These are phyloP conservation scores for Chloroceryle inda DNA, from an alignment of 2,797 vertebrate genomes.

Conservation along the genomic window DNA sequence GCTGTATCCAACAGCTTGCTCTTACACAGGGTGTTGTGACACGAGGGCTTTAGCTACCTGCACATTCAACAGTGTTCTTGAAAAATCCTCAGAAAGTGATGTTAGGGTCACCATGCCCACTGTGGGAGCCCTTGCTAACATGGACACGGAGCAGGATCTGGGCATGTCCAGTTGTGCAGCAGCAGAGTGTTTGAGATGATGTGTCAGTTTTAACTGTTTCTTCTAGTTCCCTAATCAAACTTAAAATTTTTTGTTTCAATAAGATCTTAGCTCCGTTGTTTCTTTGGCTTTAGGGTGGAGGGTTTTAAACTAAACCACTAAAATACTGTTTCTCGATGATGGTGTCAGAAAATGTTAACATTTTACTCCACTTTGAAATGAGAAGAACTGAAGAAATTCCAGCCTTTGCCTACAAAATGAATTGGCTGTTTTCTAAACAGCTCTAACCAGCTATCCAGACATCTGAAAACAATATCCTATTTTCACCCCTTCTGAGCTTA, in stretches of 20 bases:
- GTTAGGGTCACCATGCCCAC: accelerated
- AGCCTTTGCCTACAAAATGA: not conserved
- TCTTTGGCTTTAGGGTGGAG: not conserved
- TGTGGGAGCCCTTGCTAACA: not conserved
- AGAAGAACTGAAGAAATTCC: not conserved
- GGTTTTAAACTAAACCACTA: no score
- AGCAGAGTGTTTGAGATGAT: not conserved
- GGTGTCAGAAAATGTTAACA: not conserved
- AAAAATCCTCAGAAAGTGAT: not conserved
- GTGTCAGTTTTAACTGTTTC: not conserved
- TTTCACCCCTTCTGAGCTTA: not conserved
- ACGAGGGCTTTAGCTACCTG: not conserved
- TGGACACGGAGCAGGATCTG: not conserved
- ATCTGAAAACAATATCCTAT: not conserved
- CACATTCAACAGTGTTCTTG: not conserved
- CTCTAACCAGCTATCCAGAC: not conserved
- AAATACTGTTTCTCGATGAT: not conserved
- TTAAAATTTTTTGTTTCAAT: not conserved
- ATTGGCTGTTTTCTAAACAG: not conserved
- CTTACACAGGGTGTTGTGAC: accelerated
- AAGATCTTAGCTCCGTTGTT: not conserved
- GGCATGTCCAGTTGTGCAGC: not conserved
- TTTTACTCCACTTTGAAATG: not conserved
- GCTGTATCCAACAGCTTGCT: not conserved
- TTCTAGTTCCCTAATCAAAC: not conserved